These are phyloP conservation scores for Pitangus sulphuratus DNA, from an alignment of 2,797 vertebrate species.

Conservation along the genomic window DNA sequence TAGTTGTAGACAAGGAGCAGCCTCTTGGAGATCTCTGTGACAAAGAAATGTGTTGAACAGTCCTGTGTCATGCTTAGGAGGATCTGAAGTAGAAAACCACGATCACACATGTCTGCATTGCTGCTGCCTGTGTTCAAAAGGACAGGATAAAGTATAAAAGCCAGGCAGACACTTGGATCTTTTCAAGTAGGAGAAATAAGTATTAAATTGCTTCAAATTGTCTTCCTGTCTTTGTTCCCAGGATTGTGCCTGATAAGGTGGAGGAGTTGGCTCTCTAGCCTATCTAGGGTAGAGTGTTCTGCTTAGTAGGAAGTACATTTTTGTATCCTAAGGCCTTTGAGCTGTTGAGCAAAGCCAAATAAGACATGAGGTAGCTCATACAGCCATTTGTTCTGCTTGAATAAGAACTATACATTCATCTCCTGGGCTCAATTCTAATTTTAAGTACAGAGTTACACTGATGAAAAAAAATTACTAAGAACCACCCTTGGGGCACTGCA, in stretches of 20 bases:
- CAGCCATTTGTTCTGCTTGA: conserved; percentile 13
- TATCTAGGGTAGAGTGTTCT: background rate
- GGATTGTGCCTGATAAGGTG: background rate
- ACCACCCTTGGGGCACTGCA: background rate
- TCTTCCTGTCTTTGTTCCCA: background rate
- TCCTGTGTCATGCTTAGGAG: background rate
- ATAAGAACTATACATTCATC: background rate
- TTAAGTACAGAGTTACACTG: background rate
- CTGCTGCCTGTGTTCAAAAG: background rate
- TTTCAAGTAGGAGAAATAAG: background rate
- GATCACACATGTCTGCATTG: background rate
- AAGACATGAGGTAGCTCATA: background rate
- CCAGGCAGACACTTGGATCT: background rate
- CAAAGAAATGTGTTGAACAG: background rate
- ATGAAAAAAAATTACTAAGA: background rate
- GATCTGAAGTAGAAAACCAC: background rate
- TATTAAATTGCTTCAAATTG: background rate
- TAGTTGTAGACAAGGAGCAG: background rate
- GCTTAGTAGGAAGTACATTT: background rate
- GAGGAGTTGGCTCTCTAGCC: background rate
- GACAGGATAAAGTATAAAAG: background rate
- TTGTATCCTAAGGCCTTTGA: background rate
- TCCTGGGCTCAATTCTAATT: background rate
- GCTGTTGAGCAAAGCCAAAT: background rate
- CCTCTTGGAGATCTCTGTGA: background rate